Evolutionary conservation across 2,888 invertebrate species (phyloP).

Genomic region (Conomelus anceps): DNA sequence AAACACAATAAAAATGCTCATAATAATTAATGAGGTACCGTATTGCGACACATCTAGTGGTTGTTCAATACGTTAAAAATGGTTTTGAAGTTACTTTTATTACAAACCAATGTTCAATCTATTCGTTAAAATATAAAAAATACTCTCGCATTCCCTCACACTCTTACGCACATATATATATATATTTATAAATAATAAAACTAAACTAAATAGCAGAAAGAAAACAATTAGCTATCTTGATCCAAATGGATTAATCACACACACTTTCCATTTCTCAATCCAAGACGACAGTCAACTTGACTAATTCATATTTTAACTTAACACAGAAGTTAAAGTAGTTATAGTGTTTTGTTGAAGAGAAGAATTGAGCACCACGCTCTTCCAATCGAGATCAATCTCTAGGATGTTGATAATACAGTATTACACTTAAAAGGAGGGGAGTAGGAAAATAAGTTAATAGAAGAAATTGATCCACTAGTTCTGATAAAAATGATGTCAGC

Average conservation of each 20-base stretch:
- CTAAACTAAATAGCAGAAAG: background rate
- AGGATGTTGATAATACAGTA: background rate
- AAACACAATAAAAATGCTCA: background rate
- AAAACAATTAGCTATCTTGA: background rate
- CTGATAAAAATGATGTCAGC: background rate
- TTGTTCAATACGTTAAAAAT: background rate
- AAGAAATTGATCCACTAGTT: background rate
- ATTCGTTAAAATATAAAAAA: background rate
- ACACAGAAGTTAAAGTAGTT: background rate
- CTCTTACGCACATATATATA: background rate
- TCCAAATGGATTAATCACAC: background rate
- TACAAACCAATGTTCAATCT: background rate
- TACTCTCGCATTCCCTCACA: background rate
- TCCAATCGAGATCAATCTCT: background rate
- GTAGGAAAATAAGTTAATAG: background rate
- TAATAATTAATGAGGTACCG: background rate
- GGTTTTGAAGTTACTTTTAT: background rate
- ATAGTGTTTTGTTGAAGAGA: background rate
- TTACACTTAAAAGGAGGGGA: background rate
- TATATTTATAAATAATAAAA: background rate
- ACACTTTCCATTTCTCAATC: background rate
- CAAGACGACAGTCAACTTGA: background rate
- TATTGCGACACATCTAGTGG: background rate
- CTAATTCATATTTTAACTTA: background rate
- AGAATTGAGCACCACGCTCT: background rate